Conservation (phyloP, 2,888 invertebrate species). For the Brachyptera risi region DNA sequence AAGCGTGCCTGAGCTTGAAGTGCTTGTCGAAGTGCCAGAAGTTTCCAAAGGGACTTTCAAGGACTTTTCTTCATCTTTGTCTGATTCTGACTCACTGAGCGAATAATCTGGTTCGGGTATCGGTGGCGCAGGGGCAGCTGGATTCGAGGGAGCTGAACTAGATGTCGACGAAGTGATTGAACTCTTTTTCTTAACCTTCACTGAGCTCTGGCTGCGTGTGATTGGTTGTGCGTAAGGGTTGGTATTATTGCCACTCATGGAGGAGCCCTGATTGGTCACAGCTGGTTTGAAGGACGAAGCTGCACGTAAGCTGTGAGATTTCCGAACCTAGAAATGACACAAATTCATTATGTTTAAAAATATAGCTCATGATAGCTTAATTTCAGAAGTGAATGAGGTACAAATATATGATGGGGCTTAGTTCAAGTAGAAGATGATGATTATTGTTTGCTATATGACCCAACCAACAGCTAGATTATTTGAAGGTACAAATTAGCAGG, state of each 20-base stretch:
- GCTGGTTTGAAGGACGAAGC: constrained; percentile 46
- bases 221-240: constrained; percentile 59
- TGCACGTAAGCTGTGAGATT: constrained; percentile 57
- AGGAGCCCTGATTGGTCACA: constrained; percentile 17
- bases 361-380: no score
- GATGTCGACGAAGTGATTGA: constrained; percentile 38
- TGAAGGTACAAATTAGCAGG: no score
- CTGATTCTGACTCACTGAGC: constrained; percentile 79
- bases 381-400: no score
- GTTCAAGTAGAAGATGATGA: no score
- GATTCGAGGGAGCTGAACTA: constrained; percentile 45
- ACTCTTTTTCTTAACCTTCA: constrained; percentile 42
- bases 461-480: no score
- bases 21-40: constrained; percentile 61
- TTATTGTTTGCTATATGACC: no score
- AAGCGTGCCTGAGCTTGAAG: constrained; percentile 65
- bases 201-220: constrained; percentile 44
- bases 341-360: no score
- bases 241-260: constrained; percentile 37
- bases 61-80: constrained; percentile 51
- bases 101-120: constrained; percentile 91
- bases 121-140: constrained; percentile 51
- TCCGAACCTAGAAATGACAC: constrained; percentile 57
- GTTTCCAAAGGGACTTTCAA: constrained; percentile 58
- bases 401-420: no score